Evolutionary conservation across 2,797 vertebrate species (phyloP), one percentile per base, ranked within the genome.

Genomic region (Chaenodraco wilsoni): DNA sequence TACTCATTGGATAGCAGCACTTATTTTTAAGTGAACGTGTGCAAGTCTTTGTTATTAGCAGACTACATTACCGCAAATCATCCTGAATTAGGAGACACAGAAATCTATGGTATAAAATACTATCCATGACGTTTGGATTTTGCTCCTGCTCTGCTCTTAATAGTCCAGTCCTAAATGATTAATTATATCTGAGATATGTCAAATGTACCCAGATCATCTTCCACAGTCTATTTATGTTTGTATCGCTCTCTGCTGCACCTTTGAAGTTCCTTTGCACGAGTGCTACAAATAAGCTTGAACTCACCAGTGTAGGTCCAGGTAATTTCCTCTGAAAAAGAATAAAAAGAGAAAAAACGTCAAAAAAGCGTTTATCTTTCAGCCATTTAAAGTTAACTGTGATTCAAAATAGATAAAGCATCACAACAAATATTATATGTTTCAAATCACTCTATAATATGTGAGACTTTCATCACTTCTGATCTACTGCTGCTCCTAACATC

Each of bases 251-350:
- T 55, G 46, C 21, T 4, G 21, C 19, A 33, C 9, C 33, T 37
- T 45, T 31, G 4, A 58, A 6, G 23, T n/a, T 3, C 6, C 49
- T 70, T 44, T 70, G 9, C 7, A 14, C 59, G 15, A 65, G 9
- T 1, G 46, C 3, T 16, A 49, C 14, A 10, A 74, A 68, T 44
- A 43, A 69, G 58, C 21, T 61, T 71, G n/a, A 44, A 90, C 92
- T 92, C 76, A 94, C 93, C 93, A 19, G 74, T 86, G 80, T 94
- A 94, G 60, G 85, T 91, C 93, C 93, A 94, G 69, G 78, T 46
- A 33, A 84, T 65, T 78, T 90, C 79, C 27, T 80, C 93, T 94
- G 79, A 63, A 90, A 89, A 81, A 70, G n/a, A 81, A 82, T 4
- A 31, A 57, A 2, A 13, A 51, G 37, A 80, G 6, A 79, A 15